Base-by-base conservation (phyloP, 1,140 invertebrate genomes). In the Cotesia glomerata region DNA sequence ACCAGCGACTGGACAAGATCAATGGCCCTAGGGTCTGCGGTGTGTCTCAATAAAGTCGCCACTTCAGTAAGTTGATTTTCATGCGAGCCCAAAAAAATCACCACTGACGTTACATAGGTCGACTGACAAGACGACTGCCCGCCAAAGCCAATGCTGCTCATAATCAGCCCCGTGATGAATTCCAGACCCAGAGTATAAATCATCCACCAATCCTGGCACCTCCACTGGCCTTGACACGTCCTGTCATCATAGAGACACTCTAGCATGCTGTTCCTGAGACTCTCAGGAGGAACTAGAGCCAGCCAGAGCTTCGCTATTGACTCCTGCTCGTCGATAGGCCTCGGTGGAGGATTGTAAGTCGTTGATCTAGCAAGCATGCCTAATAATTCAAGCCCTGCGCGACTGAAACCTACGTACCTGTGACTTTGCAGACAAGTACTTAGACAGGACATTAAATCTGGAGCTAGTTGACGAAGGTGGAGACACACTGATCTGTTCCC, bases 131-230 rank as follows among this genome's bases (percentile, higher is more conserved):
- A 49, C 2, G 64, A 16, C 9, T 66, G 54, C 61, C 74, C 69
- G n/a, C 58, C 26, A 13, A 52, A 51, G 8, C 54, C 56, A 13
- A 54, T 69, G 35, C 81, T 80, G 49, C 77, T 81, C 7, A 76
- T 82, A 2, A 85, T 77, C 7, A 87, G 52, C 7, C 84, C 83
- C 39, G 76, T 85, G 0, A 87, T 18, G 61, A 87, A 85, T 69
- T 87, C 86, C 2, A 87, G 69, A 2, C 85, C 85, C 0, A 82
- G 76, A 2, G 85, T 84, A 14, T 87, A 87, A 14, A 87, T 62
- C 0, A 82, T 79, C 85, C 85, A 87, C 86, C 86, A 87, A 52
- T 87, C 85, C 58, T 86, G 84, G 70, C 85, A 87, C 8, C 81
- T 80, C 86, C 86, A 87, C 5, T 78, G 77, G 14, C 74, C 79